Conservation (phyloP, 1,140 invertebrate species). For the Musca domestica region DNA sequence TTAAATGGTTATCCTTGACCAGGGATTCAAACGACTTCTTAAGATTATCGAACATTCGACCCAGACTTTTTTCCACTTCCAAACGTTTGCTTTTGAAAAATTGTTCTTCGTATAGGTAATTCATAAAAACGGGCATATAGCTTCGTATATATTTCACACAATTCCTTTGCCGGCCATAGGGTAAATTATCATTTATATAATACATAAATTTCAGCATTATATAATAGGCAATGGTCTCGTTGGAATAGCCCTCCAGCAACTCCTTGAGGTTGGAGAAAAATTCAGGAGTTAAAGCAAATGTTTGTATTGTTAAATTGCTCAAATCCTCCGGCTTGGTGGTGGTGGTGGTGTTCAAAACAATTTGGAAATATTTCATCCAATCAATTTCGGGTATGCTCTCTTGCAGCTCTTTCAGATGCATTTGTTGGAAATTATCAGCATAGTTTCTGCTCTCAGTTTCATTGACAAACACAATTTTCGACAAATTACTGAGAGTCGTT, state of each 20-base stretch:
- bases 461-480: background rate
- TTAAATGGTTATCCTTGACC: constrained; percentile 30
- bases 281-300: constrained; percentile 21
- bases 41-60: constrained; percentile 27
- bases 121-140: constrained; percentile 37
- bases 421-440: constrained; percentile 20
- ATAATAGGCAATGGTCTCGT: constrained; percentile 40
- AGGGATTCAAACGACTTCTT: constrained; percentile 25
- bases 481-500: constrained; percentile 28
- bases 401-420: constrained; percentile 28
- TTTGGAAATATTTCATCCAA: constrained; percentile 34
- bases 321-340: constrained; percentile 13
- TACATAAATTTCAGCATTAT: constrained; percentile 42
- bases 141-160: constrained; percentile 34
- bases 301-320: constrained; percentile 29
- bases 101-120: constrained; percentile 34
- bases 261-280: constrained; percentile 32
- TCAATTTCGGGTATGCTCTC: constrained; percentile 31
- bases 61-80: constrained; percentile 26
- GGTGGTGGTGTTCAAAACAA: constrained; percentile 8
- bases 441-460: constrained; percentile 7
- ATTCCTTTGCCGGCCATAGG: background rate
- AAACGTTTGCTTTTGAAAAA: constrained; percentile 27
- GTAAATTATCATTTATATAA: constrained; percentile 31
- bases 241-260: constrained; percentile 28